phyloP scores from a whole-genome alignment of 2,888 invertebrate species.

The Dasysyrphus albostriatus region DNA sequence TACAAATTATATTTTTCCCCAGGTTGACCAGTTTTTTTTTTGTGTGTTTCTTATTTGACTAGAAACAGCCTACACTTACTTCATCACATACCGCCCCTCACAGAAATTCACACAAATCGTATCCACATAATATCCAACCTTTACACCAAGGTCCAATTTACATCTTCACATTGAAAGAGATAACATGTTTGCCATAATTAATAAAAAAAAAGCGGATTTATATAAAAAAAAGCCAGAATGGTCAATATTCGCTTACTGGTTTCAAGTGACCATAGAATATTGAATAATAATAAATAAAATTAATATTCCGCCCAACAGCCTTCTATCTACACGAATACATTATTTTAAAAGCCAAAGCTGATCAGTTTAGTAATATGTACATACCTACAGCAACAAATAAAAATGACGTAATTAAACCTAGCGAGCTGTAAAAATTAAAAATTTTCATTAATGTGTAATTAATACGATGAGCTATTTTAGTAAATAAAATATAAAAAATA shows the following conservation, averaged over 20 bases:
- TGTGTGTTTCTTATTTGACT: not conserved
- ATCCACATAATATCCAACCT: not conserved
- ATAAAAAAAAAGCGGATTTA: not conserved
- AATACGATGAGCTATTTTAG: not conserved
- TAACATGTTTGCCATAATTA: not conserved
- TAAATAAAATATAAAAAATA: not conserved
- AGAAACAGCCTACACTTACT: not conserved
- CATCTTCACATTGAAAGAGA: conserved; percentile 5
- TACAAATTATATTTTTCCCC: not conserved
- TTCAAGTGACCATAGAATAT: conserved; percentile 8
- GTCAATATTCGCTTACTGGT: conserved; percentile 16
- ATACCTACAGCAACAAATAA: no score
- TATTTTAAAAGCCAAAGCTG: not conserved
- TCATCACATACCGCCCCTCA: conserved; percentile 3
- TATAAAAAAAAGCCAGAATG: conserved; percentile 12
- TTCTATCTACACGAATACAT: conserved; percentile 6
- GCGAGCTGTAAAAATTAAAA: not conserved
- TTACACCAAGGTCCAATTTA: conserved; percentile 8
- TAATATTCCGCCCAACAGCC: conserved; percentile 31
- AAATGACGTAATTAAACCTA: not conserved
- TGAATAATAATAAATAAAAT: not conserved
- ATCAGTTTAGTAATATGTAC: not conserved
- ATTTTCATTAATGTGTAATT: not conserved
- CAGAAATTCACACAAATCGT: not conserved
- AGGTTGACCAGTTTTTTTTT: not conserved